Evolutionary conservation across 2,797 vertebrate genomes (phyloP), one percentile per base, ranked within the genome.

Genomic region (Apogon hyalosoma): DNA sequence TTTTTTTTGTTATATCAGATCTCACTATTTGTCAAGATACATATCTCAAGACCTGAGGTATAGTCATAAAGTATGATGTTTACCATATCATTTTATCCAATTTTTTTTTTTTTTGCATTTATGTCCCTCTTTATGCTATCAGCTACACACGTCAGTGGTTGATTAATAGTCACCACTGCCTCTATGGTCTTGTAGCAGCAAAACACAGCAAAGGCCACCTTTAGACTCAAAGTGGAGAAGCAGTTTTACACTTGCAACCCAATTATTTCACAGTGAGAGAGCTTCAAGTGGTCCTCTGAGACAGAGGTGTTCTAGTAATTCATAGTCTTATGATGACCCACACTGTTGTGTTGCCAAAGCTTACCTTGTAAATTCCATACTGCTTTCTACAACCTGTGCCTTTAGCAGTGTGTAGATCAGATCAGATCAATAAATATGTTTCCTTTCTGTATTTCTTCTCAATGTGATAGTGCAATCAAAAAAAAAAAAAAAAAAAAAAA

Each of bases 221-320:
- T 84, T 82, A 77, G 81, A 80, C 84, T 89, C 71, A 69, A 77
- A 90, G 83, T 80, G 79, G 48, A 82, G 86, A 51, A 81, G 83
- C 79, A 69, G 65, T 76, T 84, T 84, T 85, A 77, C 84, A 76
- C 77, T 90, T 83, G 90, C 85, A 87, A 86, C 83, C 90, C 91
- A 92, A 93, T 93, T 93, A 93, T 92, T 93, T 91, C 84, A 85
- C 89, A 83, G 79, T 72, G 83, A 90, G 87, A 71, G 85, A 75
- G 83, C 78, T 74, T 91, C 79, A 90, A 92, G 90, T 91, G 90
- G 82, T 88, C 93, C 91, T 87, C 75, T 12, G 92, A 89, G 92
- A 88, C 82, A 19, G 57, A 70, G 74, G 81, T 77, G 77, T 86
- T 87, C 79, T 56, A 78, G 90, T 90, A 91, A 93, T 90, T 89